A percentile compares a stretch with the other conserved stretches of the same genome.
Evolutionary conservation across 2,113 vertebrate genomes (phyloP).

Genomic region (Myiozetetes cayanensis): DNA sequence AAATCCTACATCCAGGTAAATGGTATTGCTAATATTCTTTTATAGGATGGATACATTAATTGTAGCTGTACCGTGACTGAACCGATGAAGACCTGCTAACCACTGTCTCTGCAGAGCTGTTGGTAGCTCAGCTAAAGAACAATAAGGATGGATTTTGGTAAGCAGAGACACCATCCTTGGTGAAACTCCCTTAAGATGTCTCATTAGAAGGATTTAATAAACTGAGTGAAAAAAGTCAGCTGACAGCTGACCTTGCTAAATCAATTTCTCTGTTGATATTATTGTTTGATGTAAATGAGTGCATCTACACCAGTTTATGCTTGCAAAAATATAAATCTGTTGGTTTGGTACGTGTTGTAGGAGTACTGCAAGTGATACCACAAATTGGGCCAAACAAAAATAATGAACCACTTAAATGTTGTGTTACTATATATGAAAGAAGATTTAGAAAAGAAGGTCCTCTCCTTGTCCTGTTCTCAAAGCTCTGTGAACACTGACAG

Average conservation of each 20-base stretch:
- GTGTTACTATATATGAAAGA: slow-evolving; percentile 53
- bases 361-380: not conserved
- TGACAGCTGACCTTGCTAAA: not conserved
- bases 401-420: slow-evolving; percentile 44
- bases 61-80: not conserved
- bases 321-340: slow-evolving; percentile 20
- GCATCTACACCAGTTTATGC: not conserved
- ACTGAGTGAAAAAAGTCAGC: not conserved
- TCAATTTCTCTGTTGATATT: not conserved
- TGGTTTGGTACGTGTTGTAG: slow-evolving; percentile 5
- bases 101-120: not conserved
- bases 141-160: not conserved
- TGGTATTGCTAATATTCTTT: not conserved
- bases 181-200: not conserved
- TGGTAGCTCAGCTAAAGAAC: not conserved
- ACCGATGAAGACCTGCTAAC: not conserved
- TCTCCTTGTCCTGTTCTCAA: slow-evolving; percentile 49
- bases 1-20: not conserved
- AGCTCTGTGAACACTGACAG: slow-evolving; percentile 32
- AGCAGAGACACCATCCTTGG: not conserved
- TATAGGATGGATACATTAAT: not conserved
- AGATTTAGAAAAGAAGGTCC: slow-evolving; percentile 32
- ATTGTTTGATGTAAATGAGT: not conserved
- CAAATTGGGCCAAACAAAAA: slow-evolving; percentile 49
- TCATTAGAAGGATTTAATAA: not conserved